Percentiles rank a stretch among this genome's conserved stretches.
phyloP scores from a whole-genome alignment of 2,113 vertebrate genomes.

The Lepidiolamprologus cunningtoni region DNA sequence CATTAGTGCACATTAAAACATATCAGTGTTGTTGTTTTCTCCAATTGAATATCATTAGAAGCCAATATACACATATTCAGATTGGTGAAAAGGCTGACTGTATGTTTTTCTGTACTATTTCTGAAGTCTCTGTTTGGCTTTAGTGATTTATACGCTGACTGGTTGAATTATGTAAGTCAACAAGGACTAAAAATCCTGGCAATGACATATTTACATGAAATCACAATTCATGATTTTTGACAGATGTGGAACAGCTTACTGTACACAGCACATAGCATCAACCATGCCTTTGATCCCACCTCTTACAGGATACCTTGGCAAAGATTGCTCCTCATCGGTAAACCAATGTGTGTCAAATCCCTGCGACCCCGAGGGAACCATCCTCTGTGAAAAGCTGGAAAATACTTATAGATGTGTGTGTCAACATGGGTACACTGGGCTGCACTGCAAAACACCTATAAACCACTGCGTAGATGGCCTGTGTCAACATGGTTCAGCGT shows the following conservation, averaged over 20 bases:
- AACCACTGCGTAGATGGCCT: slow-evolving; percentile 62
- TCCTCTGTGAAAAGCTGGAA: slow-evolving; percentile 57
- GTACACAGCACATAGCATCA: slow-evolving; percentile 33
- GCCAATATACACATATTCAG: neutral
- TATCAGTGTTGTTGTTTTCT: slow-evolving; percentile 7
- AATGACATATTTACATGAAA: slow-evolving; percentile 22
- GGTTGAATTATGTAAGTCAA: slow-evolving; percentile 13
- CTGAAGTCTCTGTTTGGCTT: neutral
- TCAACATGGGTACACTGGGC: slow-evolving; percentile 57
- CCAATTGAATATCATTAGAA: neutral
- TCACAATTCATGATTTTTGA: neutral
- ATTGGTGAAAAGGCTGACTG: neutral
- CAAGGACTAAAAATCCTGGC: neutral
- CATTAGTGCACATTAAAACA: neutral
- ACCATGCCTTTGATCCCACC: slow-evolving; percentile 53
- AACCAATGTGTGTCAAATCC: slow-evolving; percentile 64
- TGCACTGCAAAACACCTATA: slow-evolving; percentile 59
- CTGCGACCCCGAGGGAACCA: slow-evolving; percentile 54
- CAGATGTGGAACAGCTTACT: slow-evolving; percentile 7
- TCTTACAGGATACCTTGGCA: slow-evolving; percentile 54
- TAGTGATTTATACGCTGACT: neutral
- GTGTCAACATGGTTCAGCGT: slow-evolving; percentile 68
- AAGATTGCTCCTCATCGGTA: slow-evolving; percentile 55
- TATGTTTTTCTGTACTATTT: neutral
- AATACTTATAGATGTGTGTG: slow-evolving; percentile 67